Percentiles rank a stretch among this genome's conserved stretches.
phyloP scores from a whole-genome alignment of 2,113 vertebrate species.

The Chaetodon auriga region DNA sequence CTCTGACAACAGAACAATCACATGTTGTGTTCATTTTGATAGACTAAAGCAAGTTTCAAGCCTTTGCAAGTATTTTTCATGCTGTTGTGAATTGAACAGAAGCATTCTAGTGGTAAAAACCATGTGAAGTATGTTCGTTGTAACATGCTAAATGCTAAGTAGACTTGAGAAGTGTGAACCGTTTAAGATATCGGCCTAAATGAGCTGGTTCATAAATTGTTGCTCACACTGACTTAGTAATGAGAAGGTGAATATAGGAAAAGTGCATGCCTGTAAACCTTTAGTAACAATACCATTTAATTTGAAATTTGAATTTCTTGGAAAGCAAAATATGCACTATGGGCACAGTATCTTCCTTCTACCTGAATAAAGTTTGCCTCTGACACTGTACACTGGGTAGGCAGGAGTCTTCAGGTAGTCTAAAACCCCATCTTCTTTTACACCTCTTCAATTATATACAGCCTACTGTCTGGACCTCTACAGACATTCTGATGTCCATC shows the following conservation, averaged over 20 bases:
- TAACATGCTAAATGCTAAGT: not conserved
- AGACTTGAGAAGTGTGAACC: not conserved
- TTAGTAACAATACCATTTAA: not conserved
- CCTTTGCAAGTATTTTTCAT: not conserved
- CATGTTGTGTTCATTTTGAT: not conserved
- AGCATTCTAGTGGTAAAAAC: not conserved
- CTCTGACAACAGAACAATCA: not conserved
- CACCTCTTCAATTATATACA: slow-evolving; percentile 86
- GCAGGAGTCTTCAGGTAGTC: slow-evolving; percentile 54
- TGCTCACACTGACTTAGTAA: not conserved
- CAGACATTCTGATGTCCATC: slow-evolving; percentile 47
- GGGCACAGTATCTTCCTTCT: not conserved
- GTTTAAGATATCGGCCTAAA: not conserved
- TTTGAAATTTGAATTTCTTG: slow-evolving; percentile 11
- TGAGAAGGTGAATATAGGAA: not conserved
- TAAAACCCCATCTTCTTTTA: slow-evolving; percentile 83
- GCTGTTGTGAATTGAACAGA: not conserved
- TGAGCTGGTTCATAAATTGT: not conserved
- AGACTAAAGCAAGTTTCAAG: not conserved
- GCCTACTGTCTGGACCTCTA: slow-evolving; percentile 77
- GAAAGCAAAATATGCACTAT: not conserved
- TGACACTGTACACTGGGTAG: slow-evolving; percentile 64
- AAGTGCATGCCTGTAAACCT: not conserved
- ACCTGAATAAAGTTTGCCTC: slow-evolving; percentile 12
- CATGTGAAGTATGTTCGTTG: not conserved